Evolutionary conservation across 2,797 vertebrate genomes (phyloP).

Genomic region (Pangasius larnaudii): DNA sequence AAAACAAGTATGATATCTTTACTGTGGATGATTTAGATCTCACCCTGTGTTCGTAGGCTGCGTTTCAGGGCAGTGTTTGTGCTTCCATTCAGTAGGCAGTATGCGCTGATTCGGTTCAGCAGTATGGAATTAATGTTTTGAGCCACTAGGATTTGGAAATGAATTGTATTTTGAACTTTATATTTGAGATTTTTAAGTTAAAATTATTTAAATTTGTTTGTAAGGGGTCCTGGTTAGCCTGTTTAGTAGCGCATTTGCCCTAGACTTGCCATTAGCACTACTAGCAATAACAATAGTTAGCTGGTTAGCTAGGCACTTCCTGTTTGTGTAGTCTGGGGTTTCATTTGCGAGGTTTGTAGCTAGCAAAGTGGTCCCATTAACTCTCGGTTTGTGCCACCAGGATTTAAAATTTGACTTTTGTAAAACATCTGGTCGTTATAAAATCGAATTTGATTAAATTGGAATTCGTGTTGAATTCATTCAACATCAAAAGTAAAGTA

Average conservation of each 20-base stretch:
- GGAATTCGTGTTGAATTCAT: not conserved
- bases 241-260: not conserved
- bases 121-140: not conserved
- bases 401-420: not conserved
- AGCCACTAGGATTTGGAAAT: not conserved
- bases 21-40: not conserved
- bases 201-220: not conserved
- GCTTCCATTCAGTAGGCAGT: slow-evolving; percentile 4
- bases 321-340: not conserved
- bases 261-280: not conserved
- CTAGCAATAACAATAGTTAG: not conserved
- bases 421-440: not conserved
- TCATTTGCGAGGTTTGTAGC: not conserved
- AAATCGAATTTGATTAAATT: not conserved
- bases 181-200: not conserved
- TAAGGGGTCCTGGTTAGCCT: no score
- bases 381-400: not conserved
- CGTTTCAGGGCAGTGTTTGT: not conserved
- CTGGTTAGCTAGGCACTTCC: not conserved
- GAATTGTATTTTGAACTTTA: not conserved
- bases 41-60: not conserved
- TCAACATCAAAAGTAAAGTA: not conserved
- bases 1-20: not conserved
- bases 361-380: not conserved
- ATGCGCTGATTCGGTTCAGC: not conserved